phyloP scores from a whole-genome alignment of 2,797 vertebrate species.

The Halcyon chelicuti region DNA sequence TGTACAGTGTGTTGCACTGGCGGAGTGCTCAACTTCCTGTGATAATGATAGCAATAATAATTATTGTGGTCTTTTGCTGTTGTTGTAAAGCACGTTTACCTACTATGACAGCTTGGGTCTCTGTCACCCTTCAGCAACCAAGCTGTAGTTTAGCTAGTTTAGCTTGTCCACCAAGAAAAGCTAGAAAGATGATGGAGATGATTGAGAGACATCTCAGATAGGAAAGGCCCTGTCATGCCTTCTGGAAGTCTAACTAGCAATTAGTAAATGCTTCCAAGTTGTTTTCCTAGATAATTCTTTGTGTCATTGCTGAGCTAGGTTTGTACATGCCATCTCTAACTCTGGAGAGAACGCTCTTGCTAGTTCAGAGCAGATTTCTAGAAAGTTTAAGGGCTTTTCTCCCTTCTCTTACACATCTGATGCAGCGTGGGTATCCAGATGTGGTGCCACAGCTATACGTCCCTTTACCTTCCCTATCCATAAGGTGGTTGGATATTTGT shows the following conservation, averaged over 20 bases:
- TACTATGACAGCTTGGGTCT: neutral
- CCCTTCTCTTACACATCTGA: neutral
- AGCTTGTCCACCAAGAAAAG: neutral
- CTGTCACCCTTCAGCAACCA: neutral
- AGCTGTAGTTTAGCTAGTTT: neutral
- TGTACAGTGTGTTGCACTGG: fast-evolving
- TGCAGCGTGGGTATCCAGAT: neutral
- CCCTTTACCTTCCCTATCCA: neutral
- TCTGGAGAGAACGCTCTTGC: neutral
- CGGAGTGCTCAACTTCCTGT: neutral
- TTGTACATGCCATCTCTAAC: neutral
- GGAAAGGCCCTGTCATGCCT: neutral
- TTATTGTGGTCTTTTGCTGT: neutral
- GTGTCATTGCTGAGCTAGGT: neutral
- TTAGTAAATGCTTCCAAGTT: neutral
- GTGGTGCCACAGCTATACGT: neutral
- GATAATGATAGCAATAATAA: neutral
- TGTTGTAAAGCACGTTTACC: neutral
- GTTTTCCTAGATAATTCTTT: neutral
- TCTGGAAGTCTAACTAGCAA: neutral
- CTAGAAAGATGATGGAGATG: neutral
- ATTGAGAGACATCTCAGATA: neutral
- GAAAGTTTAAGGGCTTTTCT: neutral
- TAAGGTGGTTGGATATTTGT: neutral
- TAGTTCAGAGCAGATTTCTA: neutral